Base-by-base conservation (phyloP, 1,140 invertebrate species). In the Drosophila tani region DNA sequence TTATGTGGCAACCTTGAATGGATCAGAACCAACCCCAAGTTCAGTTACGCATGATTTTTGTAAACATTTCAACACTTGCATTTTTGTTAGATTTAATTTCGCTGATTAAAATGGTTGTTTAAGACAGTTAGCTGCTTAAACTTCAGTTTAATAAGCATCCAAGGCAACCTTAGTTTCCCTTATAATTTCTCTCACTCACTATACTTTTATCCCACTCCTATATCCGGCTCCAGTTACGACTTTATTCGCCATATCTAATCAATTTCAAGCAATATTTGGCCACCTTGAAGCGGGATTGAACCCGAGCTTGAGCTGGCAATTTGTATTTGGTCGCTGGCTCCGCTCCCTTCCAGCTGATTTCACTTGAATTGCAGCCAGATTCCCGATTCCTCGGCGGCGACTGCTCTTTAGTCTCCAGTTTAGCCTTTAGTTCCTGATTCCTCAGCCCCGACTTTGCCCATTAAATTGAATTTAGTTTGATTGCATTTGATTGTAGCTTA, bases 401-500 rank as follows among this genome's bases (percentile, higher is more conserved):
- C 70, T 70, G 66, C 50, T 67, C 79, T 71, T 68, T 73, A 63
- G 70, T 55, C 49, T 65, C 65, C 17, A 24, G 59, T 14, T 9
- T 14, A 51, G 27, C 49, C 58, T 73, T 29, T 53, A 73, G 68
- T 62, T 73, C 47, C 68, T 69, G 67, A 6, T 55, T 43, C 29
- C 58, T 29, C 38, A 5, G 41, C 27, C 21, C 68, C 17, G 68
- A 58, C 67, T 58, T 78, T 75, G 41, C 50, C 69, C 78, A 90
- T 88, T 85, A 81, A 81, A 81, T 84, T 88, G 85, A 90, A 82
- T 90, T 90, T 82, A 82, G 81, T 91, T 90, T 90, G 85, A 90
- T 90, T 85, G 85, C 85, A 85, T 90, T 90, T 90, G 85, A 90
- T 90, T 90, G 85, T 90, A 81, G 85, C 85, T 90, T 90, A 90